Evolutionary conservation across 2,888 invertebrate species (phyloP), one percentile per base, ranked within the genome.

Genomic region (Fissipunctia ypsillon): DNA sequence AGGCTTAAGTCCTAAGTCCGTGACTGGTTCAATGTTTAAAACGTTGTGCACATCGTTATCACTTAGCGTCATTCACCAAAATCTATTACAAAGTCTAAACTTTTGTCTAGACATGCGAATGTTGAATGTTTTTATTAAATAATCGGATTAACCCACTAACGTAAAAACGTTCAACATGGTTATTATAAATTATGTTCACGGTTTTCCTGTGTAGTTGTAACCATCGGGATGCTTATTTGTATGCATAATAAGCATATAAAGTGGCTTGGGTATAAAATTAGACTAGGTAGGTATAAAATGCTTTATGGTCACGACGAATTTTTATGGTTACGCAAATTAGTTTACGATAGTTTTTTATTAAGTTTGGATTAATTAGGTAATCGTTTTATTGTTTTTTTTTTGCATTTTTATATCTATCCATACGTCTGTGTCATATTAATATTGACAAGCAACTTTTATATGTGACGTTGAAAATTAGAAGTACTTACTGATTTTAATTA

Each of bases 101-200:
- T 45, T 61, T 48, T 45, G 50, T 57, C 61, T 57, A 67, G n/a
- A 50, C 45, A 68, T 22, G 22, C 2, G 10, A n/a, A n/a, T n/a
- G 35, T 35, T 48, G 14, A 38, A 50, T 48, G 3, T 63, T 59
- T 63, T 60, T 60, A 52, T 25, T 19, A 3, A 52, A 19, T n/a
- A 16, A 12, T 52, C 64, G 63, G 72, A 60, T 72, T 72, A 65
- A 70, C 60, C 66, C 60, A 64, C 41, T 48, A 54, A 60, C 22
- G 45, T 65, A n/a, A n/a, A n/a, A n/a, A n/a, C n/a, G 19, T 69
- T 57, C n/a, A n/a, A n/a, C n/a, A n/a, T 54, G 43, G 56, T 56
- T 48, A 68, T 68, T 76, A 63, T 59, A 52, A 61, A 76, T 80
- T 67, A 69, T 60, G 9, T 45, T 73, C 48, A 76, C n/a, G 60